Percentiles rank a stretch among this genome's conserved stretches.
Evolutionary conservation across 2,888 invertebrate species (phyloP).

Genomic region (Pandemis heparana): DNA sequence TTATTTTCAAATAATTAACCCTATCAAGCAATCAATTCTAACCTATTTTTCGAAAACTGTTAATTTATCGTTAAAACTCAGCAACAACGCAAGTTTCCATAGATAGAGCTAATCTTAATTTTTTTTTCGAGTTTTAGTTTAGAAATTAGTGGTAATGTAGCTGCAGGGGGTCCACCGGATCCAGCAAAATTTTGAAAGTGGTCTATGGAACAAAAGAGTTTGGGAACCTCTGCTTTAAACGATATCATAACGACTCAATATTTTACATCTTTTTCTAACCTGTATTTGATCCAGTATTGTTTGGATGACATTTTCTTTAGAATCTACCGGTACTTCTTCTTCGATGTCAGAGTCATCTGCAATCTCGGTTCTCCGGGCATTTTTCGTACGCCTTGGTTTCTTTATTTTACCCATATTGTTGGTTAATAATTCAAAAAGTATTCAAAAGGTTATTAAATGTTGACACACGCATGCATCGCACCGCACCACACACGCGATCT

Average conservation of each 20-base stretch:
- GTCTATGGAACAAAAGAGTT: too few relatives aligned
- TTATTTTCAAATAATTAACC: too few relatives aligned
- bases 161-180: too few relatives aligned
- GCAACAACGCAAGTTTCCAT: too few relatives aligned
- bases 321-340: constrained; percentile 67
- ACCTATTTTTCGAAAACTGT: too few relatives aligned
- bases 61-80: too few relatives aligned
- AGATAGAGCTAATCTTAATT: too few relatives aligned
- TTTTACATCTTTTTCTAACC: constrained; percentile 58
- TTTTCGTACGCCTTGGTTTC: constrained; percentile 62
- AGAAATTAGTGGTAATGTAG: too few relatives aligned
- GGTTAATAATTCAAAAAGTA: background rate
- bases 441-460: constrained; percentile 23
- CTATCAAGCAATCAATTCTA: too few relatives aligned
- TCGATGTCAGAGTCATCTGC: constrained; percentile 60
- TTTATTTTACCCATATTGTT: constrained; percentile 75
- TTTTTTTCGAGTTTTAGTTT: too few relatives aligned
- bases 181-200: too few relatives aligned
- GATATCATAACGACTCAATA: background rate
- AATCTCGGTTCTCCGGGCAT: constrained; percentile 51
- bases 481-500: background rate
- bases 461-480: constrained; percentile 25
- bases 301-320: constrained; percentile 76
- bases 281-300: constrained; percentile 80
- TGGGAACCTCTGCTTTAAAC: too few relatives aligned